Percentiles rank a stretch among this genome's conserved stretches.
Conservation (phyloP, 2,113 vertebrate species). For the Sinocyclocheilus rhinocerous region DNA sequence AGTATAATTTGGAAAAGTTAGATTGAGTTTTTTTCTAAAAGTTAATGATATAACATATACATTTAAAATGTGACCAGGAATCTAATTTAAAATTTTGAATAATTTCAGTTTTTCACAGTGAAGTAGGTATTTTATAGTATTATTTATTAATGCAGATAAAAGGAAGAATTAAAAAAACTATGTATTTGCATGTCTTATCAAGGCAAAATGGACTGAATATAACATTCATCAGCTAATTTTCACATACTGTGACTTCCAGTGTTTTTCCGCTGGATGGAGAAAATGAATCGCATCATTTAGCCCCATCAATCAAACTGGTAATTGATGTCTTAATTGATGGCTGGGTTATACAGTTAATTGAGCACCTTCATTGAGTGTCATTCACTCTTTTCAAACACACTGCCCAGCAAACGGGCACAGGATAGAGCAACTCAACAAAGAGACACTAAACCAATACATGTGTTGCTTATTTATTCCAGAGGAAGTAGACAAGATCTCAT, state of each 20-base stretch:
- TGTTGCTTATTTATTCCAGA: conserved; percentile 48
- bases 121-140: neutral
- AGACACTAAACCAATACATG: conserved; percentile 36
- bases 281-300: conserved; percentile 90
- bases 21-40: neutral
- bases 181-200: conserved; percentile 11
- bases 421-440: conserved; percentile 50
- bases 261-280: conserved; percentile 87
- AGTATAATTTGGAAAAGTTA: neutral
- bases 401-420: conserved; percentile 54
- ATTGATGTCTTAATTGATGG: conserved; percentile 91
- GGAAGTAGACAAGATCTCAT: neutral
- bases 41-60: neutral
- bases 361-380: conserved; percentile 84
- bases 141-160: neutral
- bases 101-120: neutral
- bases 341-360: conserved; percentile 91
- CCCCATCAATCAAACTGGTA: conserved; percentile 94
- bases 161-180: neutral
- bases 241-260: conserved; percentile 76
- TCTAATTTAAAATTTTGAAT: neutral
- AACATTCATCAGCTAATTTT: conserved; percentile 84
- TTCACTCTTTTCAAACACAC: conserved; percentile 75
- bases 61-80: neutral
- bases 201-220: conserved; percentile 66